Evolutionary conservation across 2,797 vertebrate species (phyloP).

Genomic region (Alcedo atthis): DNA sequence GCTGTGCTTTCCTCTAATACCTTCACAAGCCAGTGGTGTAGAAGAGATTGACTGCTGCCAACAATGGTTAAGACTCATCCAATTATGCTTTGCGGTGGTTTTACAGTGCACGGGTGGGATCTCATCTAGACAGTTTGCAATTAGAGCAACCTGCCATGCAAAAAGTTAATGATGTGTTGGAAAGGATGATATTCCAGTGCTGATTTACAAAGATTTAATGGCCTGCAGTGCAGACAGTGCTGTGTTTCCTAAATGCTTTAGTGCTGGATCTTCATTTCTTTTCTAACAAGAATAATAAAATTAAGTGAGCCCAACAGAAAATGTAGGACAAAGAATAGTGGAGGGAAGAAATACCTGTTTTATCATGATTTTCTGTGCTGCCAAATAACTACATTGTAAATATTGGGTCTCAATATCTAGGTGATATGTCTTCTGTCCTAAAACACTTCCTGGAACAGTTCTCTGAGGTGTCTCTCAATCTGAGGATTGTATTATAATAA

Average conservation of each 20-base stretch:
- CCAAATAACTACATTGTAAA: neutral
- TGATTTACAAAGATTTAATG: conserved; percentile 41
- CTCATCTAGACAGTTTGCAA: conserved; percentile 21
- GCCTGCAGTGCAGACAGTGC: neutral
- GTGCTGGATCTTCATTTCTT: neutral
- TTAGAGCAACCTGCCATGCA: conserved; percentile 18
- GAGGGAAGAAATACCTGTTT: neutral
- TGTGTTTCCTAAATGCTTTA: neutral
- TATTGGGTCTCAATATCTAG: neutral
- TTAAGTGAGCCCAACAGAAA: neutral
- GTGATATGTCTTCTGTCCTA: neutral
- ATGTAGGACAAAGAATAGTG: neutral
- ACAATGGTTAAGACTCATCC: conserved; percentile 16
- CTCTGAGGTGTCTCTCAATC: neutral
- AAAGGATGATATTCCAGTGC: conserved; percentile 6
- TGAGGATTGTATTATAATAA: neutral
- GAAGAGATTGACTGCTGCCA: neutral
- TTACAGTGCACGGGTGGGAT: neutral
- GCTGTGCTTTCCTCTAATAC: neutral
- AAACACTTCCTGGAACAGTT: neutral
- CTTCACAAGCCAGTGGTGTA: neutral
- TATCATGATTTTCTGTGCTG: neutral
- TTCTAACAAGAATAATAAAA: conserved; percentile 27
- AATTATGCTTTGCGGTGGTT: neutral
- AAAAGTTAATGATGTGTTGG: conserved; percentile 21